Percentiles rank a stretch among this genome's conserved stretches.
These are phyloP conservation scores for Morinoia aosen DNA, from an alignment of 2,888 invertebrate genomes.

Conservation along the genomic window DNA sequence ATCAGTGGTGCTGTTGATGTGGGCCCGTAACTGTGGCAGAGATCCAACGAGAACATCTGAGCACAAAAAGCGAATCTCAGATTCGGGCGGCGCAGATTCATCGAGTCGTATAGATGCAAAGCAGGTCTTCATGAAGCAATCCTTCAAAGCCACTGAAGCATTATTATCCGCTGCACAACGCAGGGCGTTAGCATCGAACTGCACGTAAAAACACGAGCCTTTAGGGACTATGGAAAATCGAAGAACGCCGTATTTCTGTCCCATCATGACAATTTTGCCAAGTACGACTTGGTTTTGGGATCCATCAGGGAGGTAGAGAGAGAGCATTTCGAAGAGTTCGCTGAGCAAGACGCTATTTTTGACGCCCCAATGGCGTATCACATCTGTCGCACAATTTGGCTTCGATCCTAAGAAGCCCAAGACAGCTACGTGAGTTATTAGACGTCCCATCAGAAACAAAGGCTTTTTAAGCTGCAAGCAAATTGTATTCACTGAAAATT, in stretches of 20 bases:
- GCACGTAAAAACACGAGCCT: not conserved
- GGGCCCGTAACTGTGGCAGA: not conserved
- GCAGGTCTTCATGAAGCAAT: slow-evolving; percentile 5
- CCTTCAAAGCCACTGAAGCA: not conserved
- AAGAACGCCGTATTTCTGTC: not conserved
- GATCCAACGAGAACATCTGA: not conserved
- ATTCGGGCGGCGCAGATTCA: not conserved
- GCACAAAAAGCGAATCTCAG: slow-evolving; percentile 12
- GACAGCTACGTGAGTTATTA: slow-evolving; percentile 23
- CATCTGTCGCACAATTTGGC: not conserved
- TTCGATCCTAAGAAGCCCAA: not conserved
- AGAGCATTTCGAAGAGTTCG: slow-evolving; percentile 28
- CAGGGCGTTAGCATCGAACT: not conserved
- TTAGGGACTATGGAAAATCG: slow-evolving; percentile 24
- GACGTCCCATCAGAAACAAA: not conserved
- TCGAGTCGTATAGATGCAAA: not conserved
- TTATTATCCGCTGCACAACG: not conserved
- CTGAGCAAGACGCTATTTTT: not conserved
- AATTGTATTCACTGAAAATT: not conserved
- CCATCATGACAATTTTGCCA: slow-evolving; percentile 23
- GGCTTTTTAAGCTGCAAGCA: slow-evolving; percentile 29
- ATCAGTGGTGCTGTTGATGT: not conserved
- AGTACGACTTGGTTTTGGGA: not conserved
- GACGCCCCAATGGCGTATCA: not conserved
- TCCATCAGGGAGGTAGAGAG: not conserved